Conservation (phyloP, 2,113 vertebrate species). For the Otocyon megalotis region DNA sequence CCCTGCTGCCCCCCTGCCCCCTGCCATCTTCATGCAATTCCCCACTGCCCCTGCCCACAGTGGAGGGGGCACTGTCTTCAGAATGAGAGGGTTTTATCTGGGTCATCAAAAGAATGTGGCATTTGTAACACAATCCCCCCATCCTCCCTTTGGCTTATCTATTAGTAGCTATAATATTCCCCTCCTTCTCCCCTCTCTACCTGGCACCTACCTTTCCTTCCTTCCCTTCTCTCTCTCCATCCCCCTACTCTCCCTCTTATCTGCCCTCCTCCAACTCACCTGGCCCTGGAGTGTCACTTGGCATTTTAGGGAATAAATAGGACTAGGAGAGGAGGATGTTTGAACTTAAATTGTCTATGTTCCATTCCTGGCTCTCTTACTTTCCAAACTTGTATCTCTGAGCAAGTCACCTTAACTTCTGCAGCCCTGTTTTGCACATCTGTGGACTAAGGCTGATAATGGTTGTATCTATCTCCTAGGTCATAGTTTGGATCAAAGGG, state of each 20-base stretch:
- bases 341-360: not conserved
- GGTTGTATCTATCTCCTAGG: not conserved
- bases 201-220: no score
- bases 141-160: not conserved
- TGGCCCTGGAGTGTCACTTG: not conserved
- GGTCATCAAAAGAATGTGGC: not conserved
- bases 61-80: not conserved
- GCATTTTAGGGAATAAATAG: not conserved
- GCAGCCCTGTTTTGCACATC: not conserved
- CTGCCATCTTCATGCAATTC: not conserved
- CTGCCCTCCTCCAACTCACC: not conserved
- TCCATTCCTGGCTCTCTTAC: not conserved
- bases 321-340: not conserved
- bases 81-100: not conserved
- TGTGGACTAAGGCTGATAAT: not conserved
- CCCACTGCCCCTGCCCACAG: not conserved
- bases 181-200: fast-evolving
- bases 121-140: no score
- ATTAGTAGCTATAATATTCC: not conserved
- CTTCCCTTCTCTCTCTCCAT: fast-evolving
- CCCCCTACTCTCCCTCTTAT: fast-evolving
- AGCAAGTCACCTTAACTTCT: not conserved
- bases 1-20: not conserved
- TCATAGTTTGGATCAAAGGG: not conserved
- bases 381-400: not conserved